phyloP scores from a whole-genome alignment of 2,113 vertebrate genomes.

The Cercocebus atys region DNA sequence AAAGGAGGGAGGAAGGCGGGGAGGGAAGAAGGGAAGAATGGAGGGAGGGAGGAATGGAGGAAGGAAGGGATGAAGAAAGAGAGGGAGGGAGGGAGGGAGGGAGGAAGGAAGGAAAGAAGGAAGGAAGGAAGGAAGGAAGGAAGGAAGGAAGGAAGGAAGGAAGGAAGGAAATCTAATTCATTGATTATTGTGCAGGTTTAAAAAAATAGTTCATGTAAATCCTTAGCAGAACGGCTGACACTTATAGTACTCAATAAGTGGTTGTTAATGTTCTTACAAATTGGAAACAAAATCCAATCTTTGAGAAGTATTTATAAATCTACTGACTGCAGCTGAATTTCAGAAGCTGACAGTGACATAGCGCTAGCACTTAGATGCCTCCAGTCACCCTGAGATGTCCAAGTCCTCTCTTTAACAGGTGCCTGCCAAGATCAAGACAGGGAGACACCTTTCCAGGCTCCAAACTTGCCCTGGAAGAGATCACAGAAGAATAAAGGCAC shows the following conservation, averaged over 20 bases:
- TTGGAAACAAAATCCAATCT: slow-evolving; percentile 50
- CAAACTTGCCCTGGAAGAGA: slow-evolving; percentile 19
- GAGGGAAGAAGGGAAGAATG: not conserved
- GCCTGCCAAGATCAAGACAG: slow-evolving; percentile 41
- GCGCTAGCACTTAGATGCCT: slow-evolving; percentile 1
- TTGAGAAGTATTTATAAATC: slow-evolving; percentile 64
- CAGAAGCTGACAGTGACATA: slow-evolving; percentile 54
- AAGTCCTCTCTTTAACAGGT: slow-evolving; percentile 18
- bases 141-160: not conserved
- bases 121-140: not conserved
- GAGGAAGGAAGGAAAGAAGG: not conserved
- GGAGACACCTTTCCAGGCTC: not conserved
- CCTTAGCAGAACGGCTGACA: not conserved
- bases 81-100: rapidly evolving
- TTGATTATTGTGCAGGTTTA: not conserved
- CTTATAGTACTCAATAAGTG: slow-evolving; percentile 17
- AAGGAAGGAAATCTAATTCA: not conserved
- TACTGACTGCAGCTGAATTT: slow-evolving; percentile 45
- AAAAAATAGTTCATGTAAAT: slow-evolving; percentile 7
- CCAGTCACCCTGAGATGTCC: slow-evolving; percentile 46
- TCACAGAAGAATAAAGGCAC: not conserved
- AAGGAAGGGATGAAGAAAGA: not conserved
- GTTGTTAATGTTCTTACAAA: slow-evolving; percentile 55
- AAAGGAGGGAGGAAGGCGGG: not conserved
- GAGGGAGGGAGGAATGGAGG: not conserved